A percentile compares a stretch with the other conserved stretches of the same genome.
These are phyloP conservation scores for Caenorhabditis virilis DNA, from an alignment of 2,888 invertebrate genomes.

Conservation along the genomic window DNA sequence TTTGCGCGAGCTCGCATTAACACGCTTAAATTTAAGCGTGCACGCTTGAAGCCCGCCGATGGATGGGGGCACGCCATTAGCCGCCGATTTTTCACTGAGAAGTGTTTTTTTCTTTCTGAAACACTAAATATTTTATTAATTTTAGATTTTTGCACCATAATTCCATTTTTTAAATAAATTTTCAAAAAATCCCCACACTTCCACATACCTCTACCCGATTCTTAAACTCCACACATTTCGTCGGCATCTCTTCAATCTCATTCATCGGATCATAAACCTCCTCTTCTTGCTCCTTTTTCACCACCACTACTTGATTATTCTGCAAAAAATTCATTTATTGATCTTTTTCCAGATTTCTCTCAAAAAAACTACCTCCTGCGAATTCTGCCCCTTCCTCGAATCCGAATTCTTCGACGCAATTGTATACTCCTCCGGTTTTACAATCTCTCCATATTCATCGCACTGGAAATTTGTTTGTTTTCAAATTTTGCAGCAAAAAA, in stretches of 20 bases:
- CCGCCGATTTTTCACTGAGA: too few species aligned
- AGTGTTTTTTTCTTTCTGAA: too few species aligned
- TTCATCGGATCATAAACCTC: slow-evolving; percentile 30
- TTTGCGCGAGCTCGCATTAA: too few species aligned
- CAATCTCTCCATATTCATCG: slow-evolving; percentile 95
- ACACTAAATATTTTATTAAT: too few species aligned
- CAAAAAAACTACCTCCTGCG: too few species aligned
- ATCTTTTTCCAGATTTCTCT: slow-evolving; percentile 4
- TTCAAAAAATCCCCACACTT: too few species aligned
- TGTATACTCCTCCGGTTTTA: slow-evolving; percentile 88
- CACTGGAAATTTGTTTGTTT: slow-evolving; percentile 73
- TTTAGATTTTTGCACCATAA: too few species aligned
- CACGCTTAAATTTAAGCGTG: too few species aligned
- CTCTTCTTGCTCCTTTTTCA: slow-evolving; percentile 36
- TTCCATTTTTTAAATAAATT: too few species aligned
- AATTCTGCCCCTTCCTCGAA: slow-evolving; percentile 16
- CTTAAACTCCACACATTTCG: slow-evolving; percentile 64
- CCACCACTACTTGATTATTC: slow-evolving; percentile 3
- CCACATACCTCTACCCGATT: slow-evolving; percentile 59
- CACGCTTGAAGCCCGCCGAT: too few species aligned
- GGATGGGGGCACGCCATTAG: too few species aligned
- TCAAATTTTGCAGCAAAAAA: background rate
- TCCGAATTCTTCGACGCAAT: slow-evolving; percentile 20
- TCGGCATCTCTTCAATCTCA: slow-evolving; percentile 60
- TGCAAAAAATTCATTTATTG: background rate